Conservation (phyloP, 2,113 vertebrate species). For the Falcunculus frontatus region DNA sequence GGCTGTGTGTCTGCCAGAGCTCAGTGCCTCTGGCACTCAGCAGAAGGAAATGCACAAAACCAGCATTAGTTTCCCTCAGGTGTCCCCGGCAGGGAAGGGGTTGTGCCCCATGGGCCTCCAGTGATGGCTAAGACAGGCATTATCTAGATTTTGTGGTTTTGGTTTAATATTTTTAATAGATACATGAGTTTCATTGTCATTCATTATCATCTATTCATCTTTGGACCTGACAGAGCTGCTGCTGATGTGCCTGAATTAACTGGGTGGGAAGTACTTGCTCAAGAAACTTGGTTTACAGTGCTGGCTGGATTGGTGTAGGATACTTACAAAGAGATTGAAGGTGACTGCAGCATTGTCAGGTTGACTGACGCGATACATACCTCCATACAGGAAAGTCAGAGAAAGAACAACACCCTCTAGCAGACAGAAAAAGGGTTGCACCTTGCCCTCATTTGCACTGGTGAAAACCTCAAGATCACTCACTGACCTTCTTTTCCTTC, state of each 20-base stretch:
- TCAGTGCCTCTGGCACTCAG: neutral
- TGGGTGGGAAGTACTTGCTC: neutral
- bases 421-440: neutral
- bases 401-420: neutral
- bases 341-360: neutral
- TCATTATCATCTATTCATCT: neutral
- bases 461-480: neutral
- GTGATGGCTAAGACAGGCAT: neutral
- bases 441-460: neutral
- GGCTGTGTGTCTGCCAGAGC: accelerated
- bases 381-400: neutral
- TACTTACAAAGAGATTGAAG: neutral
- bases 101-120: neutral
- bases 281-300: neutral
- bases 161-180: neutral
- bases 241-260: neutral
- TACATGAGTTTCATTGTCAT: neutral
- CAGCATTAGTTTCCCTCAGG: neutral
- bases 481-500: neutral
- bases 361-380: neutral
- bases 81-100: neutral
- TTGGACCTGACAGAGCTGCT: neutral
- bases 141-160: neutral
- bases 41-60: neutral
- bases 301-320: neutral